Evolutionary conservation across 2,888 invertebrate species (phyloP), one percentile per base, ranked within the genome.

Genomic region (Tetragonisca angustula): DNA sequence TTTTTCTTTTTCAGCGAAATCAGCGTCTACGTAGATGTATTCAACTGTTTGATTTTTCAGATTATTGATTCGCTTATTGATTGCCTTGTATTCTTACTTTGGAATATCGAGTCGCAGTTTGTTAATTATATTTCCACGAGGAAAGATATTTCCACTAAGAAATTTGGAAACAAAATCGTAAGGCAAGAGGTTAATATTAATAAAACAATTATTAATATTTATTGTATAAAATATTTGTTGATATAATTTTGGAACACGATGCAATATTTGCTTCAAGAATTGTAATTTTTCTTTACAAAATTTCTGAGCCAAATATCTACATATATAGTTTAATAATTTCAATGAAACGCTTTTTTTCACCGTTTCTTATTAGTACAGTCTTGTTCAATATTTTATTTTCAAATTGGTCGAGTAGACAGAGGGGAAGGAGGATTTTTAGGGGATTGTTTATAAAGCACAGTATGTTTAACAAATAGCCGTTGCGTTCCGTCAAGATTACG

Each of bases 401-500:
- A 27, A 54, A n/a, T 15, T 0, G 49, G 3, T 15, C 19, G 3
- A 43, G 17, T 6, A 17, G 49, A 19, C 52, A 27, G 2, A 43
- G 17, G 24, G 13, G 43, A 13, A 56, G 67, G 11, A 32, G 67
- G 11, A 32, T 68, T 36, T 49, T 6, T 0, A 27, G 4, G 11
- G 50, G 77, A 65, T 73, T 86, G 89, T 89, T 89, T 83, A 89
- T 83, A 84, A 82, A 72, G 76, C 82, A 70, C 36, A 72, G 62
- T 9, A 61, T 80, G 86, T 84, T 89, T 72, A 85, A 85, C 89
- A 80, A 85, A 79, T 50, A 61, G 79, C 79, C 67, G 86, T 76
- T 73, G 83, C 90, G 90, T 89, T 92, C 87, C 87, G 91, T 92
- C 92, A 92, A 84, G 92, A 90, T 92, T 92, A 92, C 79, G 74